phyloP scores from a whole-genome alignment of 2,888 invertebrate species.

The Celastrina argiolus region DNA sequence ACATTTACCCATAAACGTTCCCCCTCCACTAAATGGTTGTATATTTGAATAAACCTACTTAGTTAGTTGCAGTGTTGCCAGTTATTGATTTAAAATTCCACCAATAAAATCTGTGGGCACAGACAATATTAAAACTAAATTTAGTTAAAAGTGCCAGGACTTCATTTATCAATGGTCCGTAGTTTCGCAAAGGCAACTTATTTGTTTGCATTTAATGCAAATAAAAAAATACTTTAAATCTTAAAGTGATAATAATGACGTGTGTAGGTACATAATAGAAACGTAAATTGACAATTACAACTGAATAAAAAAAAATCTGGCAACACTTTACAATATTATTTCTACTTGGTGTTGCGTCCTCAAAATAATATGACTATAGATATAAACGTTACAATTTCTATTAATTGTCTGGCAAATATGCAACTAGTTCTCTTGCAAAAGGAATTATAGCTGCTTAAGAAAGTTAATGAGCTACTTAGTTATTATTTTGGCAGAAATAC shows the following conservation, averaged over 20 bases:
- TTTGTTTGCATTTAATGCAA: too few species aligned
- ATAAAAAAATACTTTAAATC: too few species aligned
- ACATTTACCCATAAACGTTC: constrained; percentile 41
- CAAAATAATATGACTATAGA: neutral
- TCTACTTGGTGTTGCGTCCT: neutral
- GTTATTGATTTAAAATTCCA: neutral
- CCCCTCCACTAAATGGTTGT: constrained; percentile 27
- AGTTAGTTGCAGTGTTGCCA: neutral
- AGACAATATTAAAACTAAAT: too few species aligned
- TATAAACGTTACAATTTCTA: neutral
- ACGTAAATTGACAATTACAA: neutral
- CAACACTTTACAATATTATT: neutral
- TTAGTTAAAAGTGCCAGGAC: too few species aligned
- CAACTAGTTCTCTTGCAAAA: neutral
- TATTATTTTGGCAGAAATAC: too few species aligned
- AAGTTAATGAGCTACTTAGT: too few species aligned
- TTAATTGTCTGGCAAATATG: neutral
- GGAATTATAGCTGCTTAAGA: too few species aligned
- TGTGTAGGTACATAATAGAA: too few species aligned
- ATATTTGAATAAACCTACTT: constrained; percentile 20
- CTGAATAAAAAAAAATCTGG: neutral
- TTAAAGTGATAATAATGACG: too few species aligned
- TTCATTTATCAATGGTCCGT: too few species aligned
- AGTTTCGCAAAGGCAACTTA: too few species aligned
- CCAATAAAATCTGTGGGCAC: too few species aligned